These are phyloP conservation scores for Charina bottae DNA, from an alignment of 2,113 vertebrate genomes.

Conservation along the genomic window DNA sequence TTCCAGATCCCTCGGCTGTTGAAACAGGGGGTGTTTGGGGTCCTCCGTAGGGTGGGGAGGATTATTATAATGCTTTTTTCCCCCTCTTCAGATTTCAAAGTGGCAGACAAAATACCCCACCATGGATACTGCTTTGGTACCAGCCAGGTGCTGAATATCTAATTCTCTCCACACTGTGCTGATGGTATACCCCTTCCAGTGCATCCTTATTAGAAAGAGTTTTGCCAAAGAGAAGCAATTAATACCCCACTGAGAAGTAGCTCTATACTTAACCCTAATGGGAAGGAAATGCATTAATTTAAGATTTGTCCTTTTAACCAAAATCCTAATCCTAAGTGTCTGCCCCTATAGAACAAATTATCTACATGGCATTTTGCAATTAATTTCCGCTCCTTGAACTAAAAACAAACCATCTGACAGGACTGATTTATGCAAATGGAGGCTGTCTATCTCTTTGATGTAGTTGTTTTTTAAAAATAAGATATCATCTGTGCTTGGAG, in stretches of 20 bases:
- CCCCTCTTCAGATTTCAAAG: background rate
- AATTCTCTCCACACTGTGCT: constrained; percentile 34
- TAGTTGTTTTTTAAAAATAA: constrained; percentile 68
- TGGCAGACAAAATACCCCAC: background rate
- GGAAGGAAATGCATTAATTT: constrained; percentile 53
- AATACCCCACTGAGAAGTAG: constrained; percentile 47
- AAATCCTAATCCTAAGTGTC: constrained; percentile 49
- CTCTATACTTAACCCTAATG: constrained; percentile 46
- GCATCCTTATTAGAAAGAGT: constrained; percentile 41
- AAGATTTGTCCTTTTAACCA: constrained; percentile 52
- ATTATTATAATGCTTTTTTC: background rate
- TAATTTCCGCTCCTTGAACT: constrained; percentile 69
- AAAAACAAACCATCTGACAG: constrained; percentile 70
- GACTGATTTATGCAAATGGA: constrained; percentile 69
- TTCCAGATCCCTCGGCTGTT: background rate
- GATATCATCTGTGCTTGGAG: constrained; percentile 70
- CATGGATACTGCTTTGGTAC: background rate
- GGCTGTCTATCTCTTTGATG: constrained; percentile 72
- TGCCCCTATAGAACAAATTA: constrained; percentile 63
- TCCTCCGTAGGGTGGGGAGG: background rate
- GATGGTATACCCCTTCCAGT: constrained; percentile 25
- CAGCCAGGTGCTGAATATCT: background rate
- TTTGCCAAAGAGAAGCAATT: constrained; percentile 57
- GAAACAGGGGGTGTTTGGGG: constrained; percentile 9
- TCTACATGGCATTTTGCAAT: constrained; percentile 64